phyloP scores from a whole-genome alignment of 2,888 invertebrate genomes.

The Cantharis lateralis region DNA sequence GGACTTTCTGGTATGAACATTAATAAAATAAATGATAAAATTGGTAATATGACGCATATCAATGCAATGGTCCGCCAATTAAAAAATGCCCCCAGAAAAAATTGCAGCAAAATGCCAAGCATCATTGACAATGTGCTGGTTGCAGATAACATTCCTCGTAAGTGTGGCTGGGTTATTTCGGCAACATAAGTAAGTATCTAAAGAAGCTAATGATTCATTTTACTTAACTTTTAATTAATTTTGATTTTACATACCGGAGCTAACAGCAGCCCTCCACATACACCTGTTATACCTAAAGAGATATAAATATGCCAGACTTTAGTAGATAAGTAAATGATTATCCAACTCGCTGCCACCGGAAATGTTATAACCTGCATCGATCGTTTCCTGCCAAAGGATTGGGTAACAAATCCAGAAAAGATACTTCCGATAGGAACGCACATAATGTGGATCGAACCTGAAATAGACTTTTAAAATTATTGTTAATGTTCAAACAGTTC shows the following conservation, averaged over 20 bases:
- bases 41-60: slow-evolving; percentile 68
- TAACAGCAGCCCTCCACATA: slow-evolving; percentile 83
- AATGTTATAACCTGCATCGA: slow-evolving; percentile 78
- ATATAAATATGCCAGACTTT: slow-evolving; percentile 68
- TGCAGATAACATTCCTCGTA: slow-evolving; percentile 75
- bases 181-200: slow-evolving; percentile 82
- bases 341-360: slow-evolving; percentile 76
- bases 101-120: slow-evolving; percentile 75
- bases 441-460: slow-evolving; percentile 80
- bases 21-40: slow-evolving; percentile 67
- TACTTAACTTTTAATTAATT: neutral
- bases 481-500: neutral
- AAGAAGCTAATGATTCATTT: slow-evolving; percentile 10
- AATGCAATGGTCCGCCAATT: slow-evolving; percentile 75
- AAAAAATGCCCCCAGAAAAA: slow-evolving; percentile 73
- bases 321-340: slow-evolving; percentile 69
- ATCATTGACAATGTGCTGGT: slow-evolving; percentile 78
- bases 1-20: slow-evolving; percentile 81
- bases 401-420: slow-evolving; percentile 72
- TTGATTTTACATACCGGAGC: slow-evolving; percentile 40
- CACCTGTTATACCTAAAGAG: slow-evolving; percentile 72
- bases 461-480: slow-evolving; percentile 25
- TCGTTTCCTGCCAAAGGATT: slow-evolving; percentile 71
- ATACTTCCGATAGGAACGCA: slow-evolving; percentile 80
- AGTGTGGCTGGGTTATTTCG: slow-evolving; percentile 79